phyloP scores from a whole-genome alignment of 2,888 invertebrate species.

The Ormyrus thymus region DNA sequence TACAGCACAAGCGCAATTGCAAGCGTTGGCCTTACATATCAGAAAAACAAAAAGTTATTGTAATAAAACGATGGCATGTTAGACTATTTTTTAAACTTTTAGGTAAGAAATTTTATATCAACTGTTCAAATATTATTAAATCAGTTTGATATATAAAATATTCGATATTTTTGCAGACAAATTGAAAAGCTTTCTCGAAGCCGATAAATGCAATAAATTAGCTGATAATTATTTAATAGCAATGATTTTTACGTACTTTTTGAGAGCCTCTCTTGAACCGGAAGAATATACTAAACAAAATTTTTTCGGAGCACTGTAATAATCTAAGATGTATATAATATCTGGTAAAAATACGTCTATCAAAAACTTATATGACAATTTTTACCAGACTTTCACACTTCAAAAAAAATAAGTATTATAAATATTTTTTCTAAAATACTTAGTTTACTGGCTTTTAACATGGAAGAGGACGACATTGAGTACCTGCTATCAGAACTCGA shows the following conservation, averaged over 20 bases:
- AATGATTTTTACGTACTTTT: conserved; percentile 78
- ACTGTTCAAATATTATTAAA: not conserved
- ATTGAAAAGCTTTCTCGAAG: conserved; percentile 74
- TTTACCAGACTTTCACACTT: not conserved
- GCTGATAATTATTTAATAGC: conserved; percentile 79
- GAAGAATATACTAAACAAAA: conserved; percentile 76
- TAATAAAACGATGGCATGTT: conserved; percentile 63
- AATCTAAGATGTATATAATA: conserved; percentile 8
- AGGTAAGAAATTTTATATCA: conserved; percentile 56
- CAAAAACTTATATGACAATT: no score
- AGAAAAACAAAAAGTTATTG: conserved; percentile 53
- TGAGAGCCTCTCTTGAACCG: conserved; percentile 74
- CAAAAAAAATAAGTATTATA: not conserved
- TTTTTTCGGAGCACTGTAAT: conserved; percentile 78
- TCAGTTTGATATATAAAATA: not conserved
- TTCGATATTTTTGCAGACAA: conserved; percentile 66
- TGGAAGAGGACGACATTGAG: conserved; percentile 79
- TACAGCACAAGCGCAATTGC: conserved; percentile 35
- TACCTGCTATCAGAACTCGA: conserved; percentile 70
- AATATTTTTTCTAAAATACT: not conserved
- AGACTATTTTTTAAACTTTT: conserved; percentile 64
- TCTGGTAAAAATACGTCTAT: conserved; percentile 1
- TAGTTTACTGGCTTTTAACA: conserved; percentile 77
- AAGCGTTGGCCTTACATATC: conserved; percentile 46
- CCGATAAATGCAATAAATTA: conserved; percentile 75